Base-by-base conservation (phyloP, 2,113 vertebrate species). In the Calonectris borealis region DNA sequence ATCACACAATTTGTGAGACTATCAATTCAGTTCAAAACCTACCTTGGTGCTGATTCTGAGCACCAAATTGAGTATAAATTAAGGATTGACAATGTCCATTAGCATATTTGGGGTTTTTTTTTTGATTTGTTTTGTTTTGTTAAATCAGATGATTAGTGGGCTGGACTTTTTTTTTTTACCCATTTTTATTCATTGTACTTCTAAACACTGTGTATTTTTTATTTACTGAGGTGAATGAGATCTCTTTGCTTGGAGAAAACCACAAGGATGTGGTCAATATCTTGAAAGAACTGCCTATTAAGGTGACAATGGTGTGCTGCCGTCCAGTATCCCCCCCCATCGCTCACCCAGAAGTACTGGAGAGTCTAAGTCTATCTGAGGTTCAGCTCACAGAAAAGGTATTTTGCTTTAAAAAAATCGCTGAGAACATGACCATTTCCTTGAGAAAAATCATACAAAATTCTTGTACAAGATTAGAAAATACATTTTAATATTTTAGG, bases 211-310 rank as follows among this genome's bases (percentile, higher is more conserved):
- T 88, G 11, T 94, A 26, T 89, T 90, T 76, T 94, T 81, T 71
- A 10, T 88, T 85, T 87, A 44, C 76, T 87, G 32, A 99, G 99
- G 99, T 99, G 73, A 99, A 99, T 95, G 98, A 99, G 34, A 98
- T 99, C 90, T 98, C 99, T 79, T 97, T 99, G 27, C 99, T 99
- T 95, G 99, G 99, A 51, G 98, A 99, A 97, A 99, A 97, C 82
- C 99, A 99, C 94, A 99, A 99, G 93, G 99, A 99, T 95, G 99
- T 99, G 16, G 98, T 99, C 44, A 98, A 95, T 92, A 99, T 99
- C 97, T 97, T 99, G 95, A 99, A 99, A 97, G 99, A 99, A 73
- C 97, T 99, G 57, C 99, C 99, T 9, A 68, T 99, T 84, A 97
- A 95, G 31, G 99, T 99, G 34, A 98, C 97, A 83, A 98, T 99